Evolutionary conservation across 2,797 vertebrate genomes (phyloP).

Genomic region (Rhyacichthys aspro): DNA sequence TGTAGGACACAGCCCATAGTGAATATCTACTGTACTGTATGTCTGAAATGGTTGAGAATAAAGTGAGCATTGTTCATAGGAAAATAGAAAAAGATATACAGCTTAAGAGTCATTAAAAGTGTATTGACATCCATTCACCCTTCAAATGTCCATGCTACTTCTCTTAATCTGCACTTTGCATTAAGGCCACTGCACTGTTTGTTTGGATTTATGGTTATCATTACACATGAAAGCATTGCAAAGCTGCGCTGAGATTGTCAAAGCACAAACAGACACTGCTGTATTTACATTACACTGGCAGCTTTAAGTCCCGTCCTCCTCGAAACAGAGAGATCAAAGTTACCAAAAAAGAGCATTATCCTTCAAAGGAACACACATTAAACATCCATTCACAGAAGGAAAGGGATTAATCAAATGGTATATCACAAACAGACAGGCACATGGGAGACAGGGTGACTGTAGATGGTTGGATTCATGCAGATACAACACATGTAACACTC

Average conservation of each 20-base stretch:
- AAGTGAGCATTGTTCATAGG: too few species aligned
- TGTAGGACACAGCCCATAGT: too few species aligned
- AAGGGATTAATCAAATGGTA: constrained; percentile 18
- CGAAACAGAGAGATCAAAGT: constrained; percentile 10
- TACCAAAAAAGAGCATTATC: constrained; percentile 30
- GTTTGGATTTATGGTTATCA: neutral
- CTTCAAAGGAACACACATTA: constrained; percentile 26
- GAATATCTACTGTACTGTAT: too few species aligned
- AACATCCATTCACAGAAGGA: constrained; percentile 17
- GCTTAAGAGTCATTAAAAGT: too few species aligned
- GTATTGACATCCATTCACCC: too few species aligned
- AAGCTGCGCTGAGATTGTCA: neutral
- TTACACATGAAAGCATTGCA: neutral
- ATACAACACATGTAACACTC: neutral
- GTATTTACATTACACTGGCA: neutral
- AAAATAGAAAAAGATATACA: too few species aligned
- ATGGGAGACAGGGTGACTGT: constrained; percentile 17
- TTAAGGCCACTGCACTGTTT: too few species aligned
- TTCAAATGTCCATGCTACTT: too few species aligned
- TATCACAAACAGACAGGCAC: constrained; percentile 22
- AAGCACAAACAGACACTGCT: neutral
- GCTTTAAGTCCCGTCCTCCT: constrained; percentile 3
- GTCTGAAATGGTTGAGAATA: too few species aligned
- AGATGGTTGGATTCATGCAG: neutral
- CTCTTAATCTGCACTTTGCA: too few species aligned